A percentile compares a stretch with the other conserved stretches of the same genome.
Conservation (phyloP, 2,113 vertebrate genomes). For the Gobiocypris rarus region DNA sequence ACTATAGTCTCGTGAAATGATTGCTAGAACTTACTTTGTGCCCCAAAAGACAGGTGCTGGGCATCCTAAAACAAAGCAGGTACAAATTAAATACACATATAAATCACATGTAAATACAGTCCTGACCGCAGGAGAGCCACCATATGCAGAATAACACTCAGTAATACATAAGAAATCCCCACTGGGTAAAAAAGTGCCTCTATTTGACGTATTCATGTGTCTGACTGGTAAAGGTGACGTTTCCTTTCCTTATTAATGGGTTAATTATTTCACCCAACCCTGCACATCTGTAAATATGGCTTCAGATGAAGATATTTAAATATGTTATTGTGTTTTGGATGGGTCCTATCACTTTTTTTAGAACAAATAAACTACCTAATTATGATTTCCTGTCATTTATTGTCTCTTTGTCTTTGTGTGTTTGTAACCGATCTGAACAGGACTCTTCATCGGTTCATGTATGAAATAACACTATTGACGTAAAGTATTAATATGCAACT, state of each 20-base stretch:
- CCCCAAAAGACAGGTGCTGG: slow-evolving; percentile 85
- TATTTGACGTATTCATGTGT: slow-evolving; percentile 56
- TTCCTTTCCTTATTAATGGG: slow-evolving; percentile 43
- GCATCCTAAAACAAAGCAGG: slow-evolving; percentile 76
- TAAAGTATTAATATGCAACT: background rate
- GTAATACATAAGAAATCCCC: slow-evolving; percentile 51
- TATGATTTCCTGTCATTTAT: background rate
- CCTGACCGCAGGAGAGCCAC: no score
- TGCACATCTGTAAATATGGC: slow-evolving; percentile 58
- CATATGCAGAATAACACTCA: slow-evolving; percentile 52
- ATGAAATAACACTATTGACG: background rate
- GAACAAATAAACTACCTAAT: slow-evolving; percentile 7
- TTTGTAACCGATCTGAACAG: background rate
- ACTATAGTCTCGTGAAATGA: no score
- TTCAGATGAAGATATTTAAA: slow-evolving; percentile 62
- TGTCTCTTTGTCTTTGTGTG: background rate
- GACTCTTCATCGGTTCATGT: background rate
- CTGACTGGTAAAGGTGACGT: slow-evolving; percentile 34
- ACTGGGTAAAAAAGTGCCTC: slow-evolving; percentile 60
- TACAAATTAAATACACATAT: no score
- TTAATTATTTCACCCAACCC: slow-evolving; percentile 24
- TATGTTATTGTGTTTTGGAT: background rate
- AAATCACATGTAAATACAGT: no score
- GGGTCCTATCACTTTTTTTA: slow-evolving; percentile 9
- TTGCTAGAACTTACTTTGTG: slow-evolving; percentile 84